A percentile compares a stretch with the other conserved stretches of the same genome.
phyloP scores from a whole-genome alignment of 2,888 invertebrate genomes.

The Lutraria lutraria region DNA sequence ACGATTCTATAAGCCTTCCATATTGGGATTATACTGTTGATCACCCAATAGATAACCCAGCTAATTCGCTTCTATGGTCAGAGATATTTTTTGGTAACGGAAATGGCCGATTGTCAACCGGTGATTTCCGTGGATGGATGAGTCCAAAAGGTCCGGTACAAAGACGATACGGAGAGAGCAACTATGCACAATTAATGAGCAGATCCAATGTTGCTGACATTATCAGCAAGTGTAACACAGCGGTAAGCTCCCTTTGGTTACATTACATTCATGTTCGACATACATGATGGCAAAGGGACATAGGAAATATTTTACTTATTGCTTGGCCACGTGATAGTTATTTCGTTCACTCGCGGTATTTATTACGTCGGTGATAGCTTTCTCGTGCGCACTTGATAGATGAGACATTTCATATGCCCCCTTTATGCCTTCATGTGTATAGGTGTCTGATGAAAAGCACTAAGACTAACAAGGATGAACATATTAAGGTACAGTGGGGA shows the following conservation, averaged over 20 bases:
- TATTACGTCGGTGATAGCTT: no score
- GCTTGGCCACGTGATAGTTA: no score
- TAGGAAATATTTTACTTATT: no score
- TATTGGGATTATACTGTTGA: slow-evolving; percentile 77
- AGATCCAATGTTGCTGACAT: slow-evolving; percentile 27
- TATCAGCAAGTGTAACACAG: slow-evolving; percentile 39
- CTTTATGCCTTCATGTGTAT: no score
- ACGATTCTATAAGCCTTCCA: slow-evolving; percentile 69
- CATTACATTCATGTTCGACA: no score
- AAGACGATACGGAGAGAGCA: slow-evolving; percentile 53
- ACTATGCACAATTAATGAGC: slow-evolving; percentile 42
- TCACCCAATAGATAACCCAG: slow-evolving; percentile 64
- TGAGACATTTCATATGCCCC: no score
- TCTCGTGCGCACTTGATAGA: no score
- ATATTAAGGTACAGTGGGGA: no score
- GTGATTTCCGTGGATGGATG: slow-evolving; percentile 74
- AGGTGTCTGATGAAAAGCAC: no score
- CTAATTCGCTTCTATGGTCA: slow-evolving; percentile 72
- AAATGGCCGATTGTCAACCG: slow-evolving; percentile 69
- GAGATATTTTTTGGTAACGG: slow-evolving; percentile 67
- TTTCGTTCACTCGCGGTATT: no score
- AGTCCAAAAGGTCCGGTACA: slow-evolving; percentile 48
- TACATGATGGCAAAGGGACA: no score
- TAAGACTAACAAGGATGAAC: no score
- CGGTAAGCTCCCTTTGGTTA: slow-evolving; percentile 17